A percentile compares a stretch with the other conserved stretches of the same genome.
These are phyloP conservation scores for Atrina japonica DNA, from an alignment of 2,888 invertebrate species.

Conservation along the genomic window DNA sequence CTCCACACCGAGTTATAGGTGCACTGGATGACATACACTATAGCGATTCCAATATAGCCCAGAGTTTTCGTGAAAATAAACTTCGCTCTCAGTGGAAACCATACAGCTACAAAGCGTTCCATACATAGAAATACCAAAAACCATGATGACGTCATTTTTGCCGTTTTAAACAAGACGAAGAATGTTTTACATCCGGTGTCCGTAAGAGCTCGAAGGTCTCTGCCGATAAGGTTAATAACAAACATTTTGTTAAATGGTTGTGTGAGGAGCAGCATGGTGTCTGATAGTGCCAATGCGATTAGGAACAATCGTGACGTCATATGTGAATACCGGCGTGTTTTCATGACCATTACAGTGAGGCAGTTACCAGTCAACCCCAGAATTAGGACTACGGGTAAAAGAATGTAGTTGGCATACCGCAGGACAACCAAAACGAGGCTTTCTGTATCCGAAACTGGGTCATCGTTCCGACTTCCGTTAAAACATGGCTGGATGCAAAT, in stretches of 20 bases:
- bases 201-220: conserved; percentile 57
- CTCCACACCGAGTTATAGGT: conserved; percentile 49
- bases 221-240: conserved; percentile 49
- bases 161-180: conserved; percentile 57
- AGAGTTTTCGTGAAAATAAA: conserved; percentile 46
- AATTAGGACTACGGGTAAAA: conserved; percentile 54
- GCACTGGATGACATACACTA: conserved; percentile 36
- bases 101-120: conserved; percentile 66
- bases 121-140: conserved; percentile 60
- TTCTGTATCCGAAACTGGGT: background rate
- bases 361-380: conserved; percentile 58
- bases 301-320: conserved; percentile 57
- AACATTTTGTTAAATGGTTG: conserved; percentile 63
- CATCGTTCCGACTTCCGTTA: no score
- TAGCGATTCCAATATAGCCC: conserved; percentile 27
- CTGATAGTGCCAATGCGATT: conserved; percentile 60
- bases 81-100: conserved; percentile 50
- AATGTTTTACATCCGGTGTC: conserved; percentile 57
- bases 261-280: conserved; percentile 56
- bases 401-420: conserved; percentile 44
- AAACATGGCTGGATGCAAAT: no score
- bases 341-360: conserved; percentile 60
- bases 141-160: conserved; percentile 68
- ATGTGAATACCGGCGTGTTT: conserved; percentile 44
- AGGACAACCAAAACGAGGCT: conserved; percentile 32